Evolutionary conservation across 2,888 invertebrate genomes (phyloP), one percentile per base, ranked within the genome.

Genomic region (Petrophora chlorosata): DNA sequence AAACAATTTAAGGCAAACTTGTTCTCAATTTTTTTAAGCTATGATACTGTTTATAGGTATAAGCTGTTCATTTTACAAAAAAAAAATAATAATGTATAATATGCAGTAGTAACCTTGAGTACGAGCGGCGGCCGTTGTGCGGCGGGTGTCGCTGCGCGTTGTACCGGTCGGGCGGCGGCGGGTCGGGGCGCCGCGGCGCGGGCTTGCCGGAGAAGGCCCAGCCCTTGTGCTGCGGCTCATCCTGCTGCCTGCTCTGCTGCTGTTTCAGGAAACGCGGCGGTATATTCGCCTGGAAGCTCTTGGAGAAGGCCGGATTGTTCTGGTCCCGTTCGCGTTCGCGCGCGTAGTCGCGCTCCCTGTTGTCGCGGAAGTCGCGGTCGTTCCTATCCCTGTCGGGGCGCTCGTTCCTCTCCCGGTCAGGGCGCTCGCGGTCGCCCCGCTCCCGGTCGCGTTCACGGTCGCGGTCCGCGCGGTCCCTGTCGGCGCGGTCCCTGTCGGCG

Each of bases 181-280:
- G 74, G 41, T 87, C 88, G 57, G 82, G 85, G 7, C 86, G 78
- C 30, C 86, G 67, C 17, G 90, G 81, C 0, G 79, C 83, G 14
- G 80, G 70, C 62, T 89, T 88, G 1, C 78, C 79, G 1, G 82
- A 52, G 61, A 86, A 89, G 10, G 89, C 81, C 89, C 89, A 89
- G 19, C 80, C 83, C 67, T 86, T 89, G 46, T 87, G 76, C 46
- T 77, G 85, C 7, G 52, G 56, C 19, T 56, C 89, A 8, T 84
- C 91, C 62, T 89, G 84, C 46, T 85, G 84, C 35, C 90, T 73
- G 57, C 85, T 93, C 57, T 92, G 92, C 65, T 95, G 95, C 67
- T 96, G 95, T 67, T 95, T 95, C 67, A 94, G 93, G 81, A 97
- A 96, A 48, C 97, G 92, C 9, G 97, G 97, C 41, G 97, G 97